Evolutionary conservation across 1,140 invertebrate genomes (phyloP).

Genomic region (Wasmannia auropunctata): DNA sequence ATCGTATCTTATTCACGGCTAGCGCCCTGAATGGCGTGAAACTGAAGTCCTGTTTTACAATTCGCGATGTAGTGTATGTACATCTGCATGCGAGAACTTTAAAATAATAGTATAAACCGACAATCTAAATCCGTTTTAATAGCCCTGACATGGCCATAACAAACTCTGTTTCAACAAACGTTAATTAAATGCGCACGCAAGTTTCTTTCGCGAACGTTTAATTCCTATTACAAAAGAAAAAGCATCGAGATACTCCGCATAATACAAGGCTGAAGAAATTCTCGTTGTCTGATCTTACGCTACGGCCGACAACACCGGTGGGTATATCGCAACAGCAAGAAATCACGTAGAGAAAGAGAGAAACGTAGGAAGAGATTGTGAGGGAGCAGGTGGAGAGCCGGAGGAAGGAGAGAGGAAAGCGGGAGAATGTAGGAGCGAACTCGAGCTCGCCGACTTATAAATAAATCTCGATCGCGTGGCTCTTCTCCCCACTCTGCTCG

Average conservation of each 20-base stretch:
- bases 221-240: background rate
- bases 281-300: constrained; percentile 9
- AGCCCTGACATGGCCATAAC: background rate
- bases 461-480: constrained; percentile 86
- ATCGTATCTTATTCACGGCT: constrained; percentile 31
- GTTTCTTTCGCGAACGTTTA: background rate
- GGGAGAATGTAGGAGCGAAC: constrained; percentile 64
- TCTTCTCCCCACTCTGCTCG: constrained; percentile 78
- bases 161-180: background rate
- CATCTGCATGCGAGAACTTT: background rate
- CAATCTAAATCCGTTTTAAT: background rate
- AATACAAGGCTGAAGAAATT: background rate
- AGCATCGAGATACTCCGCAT: background rate
- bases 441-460: constrained; percentile 83
- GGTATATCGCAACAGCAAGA: constrained; percentile 26
- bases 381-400: constrained; percentile 52
- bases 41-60: constrained; percentile 3
- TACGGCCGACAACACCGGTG: constrained; percentile 14
- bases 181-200: background rate
- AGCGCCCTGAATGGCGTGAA: constrained; percentile 54
- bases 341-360: constrained; percentile 50
- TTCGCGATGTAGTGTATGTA: background rate
- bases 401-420: constrained; percentile 13
- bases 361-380: constrained; percentile 38
- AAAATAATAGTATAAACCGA: constrained; percentile 5